phyloP scores from a whole-genome alignment of 35 echinoderm and acorn worm genomes.

The Lytechinus pictus region DNA sequence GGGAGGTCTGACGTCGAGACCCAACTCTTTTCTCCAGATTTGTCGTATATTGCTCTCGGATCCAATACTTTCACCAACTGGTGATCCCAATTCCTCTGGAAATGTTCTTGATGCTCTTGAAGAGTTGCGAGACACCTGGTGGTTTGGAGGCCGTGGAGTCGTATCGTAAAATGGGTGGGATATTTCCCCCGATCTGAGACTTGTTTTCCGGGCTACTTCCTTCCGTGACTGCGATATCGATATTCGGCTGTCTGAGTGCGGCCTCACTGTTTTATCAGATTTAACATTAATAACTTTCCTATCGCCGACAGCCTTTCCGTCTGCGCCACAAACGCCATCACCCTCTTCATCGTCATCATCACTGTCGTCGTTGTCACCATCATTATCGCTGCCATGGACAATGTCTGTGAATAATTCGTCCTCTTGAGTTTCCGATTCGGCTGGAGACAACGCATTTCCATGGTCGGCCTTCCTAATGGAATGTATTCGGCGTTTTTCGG shows the following conservation, averaged over 20 bases:
- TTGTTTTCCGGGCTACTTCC: neutral
- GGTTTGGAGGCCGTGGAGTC: neutral
- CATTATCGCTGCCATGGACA: neutral
- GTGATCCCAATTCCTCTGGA: neutral
- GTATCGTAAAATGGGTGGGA: neutral
- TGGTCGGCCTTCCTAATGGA: neutral
- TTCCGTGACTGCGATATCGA: neutral
- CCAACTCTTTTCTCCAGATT: conserved; percentile 45
- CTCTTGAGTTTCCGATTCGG: neutral
- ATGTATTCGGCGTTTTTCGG: neutral
- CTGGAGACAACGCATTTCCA: neutral
- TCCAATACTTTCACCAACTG: neutral
- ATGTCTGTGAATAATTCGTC: no score
- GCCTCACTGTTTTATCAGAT: neutral
- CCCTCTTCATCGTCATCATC: neutral
- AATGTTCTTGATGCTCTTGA: neutral
- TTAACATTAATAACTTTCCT: neutral
- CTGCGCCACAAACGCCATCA: neutral
- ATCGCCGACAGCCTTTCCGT: no score
- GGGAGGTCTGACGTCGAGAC: neutral
- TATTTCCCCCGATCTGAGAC: neutral
- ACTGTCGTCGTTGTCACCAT: neutral
- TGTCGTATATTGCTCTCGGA: conserved; percentile 40
- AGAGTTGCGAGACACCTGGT: neutral
- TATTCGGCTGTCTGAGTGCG: neutral